phyloP scores from a whole-genome alignment of 1,140 invertebrate species.

The Rhynchophorus ferrugineus region DNA sequence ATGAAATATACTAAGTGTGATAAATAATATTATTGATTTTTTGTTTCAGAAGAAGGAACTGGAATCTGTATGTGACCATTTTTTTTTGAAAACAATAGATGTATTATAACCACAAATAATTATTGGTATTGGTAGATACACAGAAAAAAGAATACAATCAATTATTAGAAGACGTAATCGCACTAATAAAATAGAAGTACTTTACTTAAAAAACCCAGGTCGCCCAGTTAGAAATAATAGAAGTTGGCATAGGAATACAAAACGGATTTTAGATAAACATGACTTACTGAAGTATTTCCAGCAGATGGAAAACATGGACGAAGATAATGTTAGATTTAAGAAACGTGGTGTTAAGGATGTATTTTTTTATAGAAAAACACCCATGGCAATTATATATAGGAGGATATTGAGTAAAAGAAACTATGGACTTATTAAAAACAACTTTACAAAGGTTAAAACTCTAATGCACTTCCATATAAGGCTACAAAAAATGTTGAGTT shows the following conservation, averaged over 20 bases:
- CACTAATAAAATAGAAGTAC: conserved; percentile 48
- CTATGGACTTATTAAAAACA: conserved; percentile 82
- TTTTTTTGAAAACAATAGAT: conserved; percentile 57
- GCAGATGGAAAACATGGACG: background rate
- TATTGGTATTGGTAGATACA: conserved; percentile 76
- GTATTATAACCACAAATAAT: conserved; percentile 65
- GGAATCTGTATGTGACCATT: conserved; percentile 55
- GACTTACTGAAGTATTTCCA: conserved; percentile 55
- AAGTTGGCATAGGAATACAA: conserved; percentile 70
- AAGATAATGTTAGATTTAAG: background rate
- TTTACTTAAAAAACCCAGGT: conserved; percentile 76
- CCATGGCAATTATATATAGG: conserved; percentile 50
- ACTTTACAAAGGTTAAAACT: conserved; percentile 93
- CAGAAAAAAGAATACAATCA: conserved; percentile 57
- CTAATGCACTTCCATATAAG: conserved; percentile 77
- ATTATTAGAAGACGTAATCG: conserved; percentile 48
- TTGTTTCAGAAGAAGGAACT: conserved; percentile 40
- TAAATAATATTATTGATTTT: conserved; percentile 9
- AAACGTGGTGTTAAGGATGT: conserved; percentile 18
- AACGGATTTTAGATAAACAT: conserved; percentile 45
- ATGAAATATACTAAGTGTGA: conserved; percentile 18
- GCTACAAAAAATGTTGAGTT: conserved; percentile 34
- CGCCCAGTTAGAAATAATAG: conserved; percentile 68
- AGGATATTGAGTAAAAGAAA: conserved; percentile 66
- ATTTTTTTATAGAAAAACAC: conserved; percentile 36